These are phyloP conservation scores for Paramormyrops hopkinsi DNA, from an alignment of 2,797 vertebrate species.

Conservation along the genomic window DNA sequence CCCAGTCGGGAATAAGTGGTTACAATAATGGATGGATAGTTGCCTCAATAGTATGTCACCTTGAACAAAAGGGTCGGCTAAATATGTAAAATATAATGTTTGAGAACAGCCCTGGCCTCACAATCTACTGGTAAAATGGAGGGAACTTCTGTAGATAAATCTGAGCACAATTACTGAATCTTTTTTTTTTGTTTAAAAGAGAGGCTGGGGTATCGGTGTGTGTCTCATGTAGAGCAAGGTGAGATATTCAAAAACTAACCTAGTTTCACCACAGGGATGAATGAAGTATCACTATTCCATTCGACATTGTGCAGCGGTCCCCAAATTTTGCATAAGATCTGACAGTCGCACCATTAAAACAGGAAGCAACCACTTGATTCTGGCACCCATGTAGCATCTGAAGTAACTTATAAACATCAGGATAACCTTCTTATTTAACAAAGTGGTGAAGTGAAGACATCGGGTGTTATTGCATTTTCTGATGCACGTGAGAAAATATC, in stretches of 20 bases:
- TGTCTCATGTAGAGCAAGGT: background rate
- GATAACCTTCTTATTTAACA: background rate
- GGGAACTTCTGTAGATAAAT: background rate
- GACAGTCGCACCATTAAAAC: background rate
- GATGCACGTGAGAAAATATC: background rate
- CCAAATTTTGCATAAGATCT: background rate
- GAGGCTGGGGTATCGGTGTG: background rate
- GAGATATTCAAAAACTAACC: background rate
- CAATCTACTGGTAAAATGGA: background rate
- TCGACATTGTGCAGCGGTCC: background rate
- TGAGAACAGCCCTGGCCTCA: background rate
- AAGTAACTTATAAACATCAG: background rate
- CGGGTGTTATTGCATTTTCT: background rate
- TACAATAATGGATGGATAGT: background rate
- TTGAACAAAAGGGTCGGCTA: background rate
- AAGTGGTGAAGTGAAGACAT: background rate
- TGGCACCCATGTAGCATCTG: background rate
- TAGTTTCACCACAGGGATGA: background rate
- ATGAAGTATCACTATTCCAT: background rate
- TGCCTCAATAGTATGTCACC: background rate
- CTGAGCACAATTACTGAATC: background rate
- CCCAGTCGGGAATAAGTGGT: background rate
- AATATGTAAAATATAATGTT: background rate
- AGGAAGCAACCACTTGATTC: background rate
- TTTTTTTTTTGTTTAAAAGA: background rate